phyloP scores from a whole-genome alignment of 1,140 invertebrate genomes.

The Chrysomallon squamiferum region DNA sequence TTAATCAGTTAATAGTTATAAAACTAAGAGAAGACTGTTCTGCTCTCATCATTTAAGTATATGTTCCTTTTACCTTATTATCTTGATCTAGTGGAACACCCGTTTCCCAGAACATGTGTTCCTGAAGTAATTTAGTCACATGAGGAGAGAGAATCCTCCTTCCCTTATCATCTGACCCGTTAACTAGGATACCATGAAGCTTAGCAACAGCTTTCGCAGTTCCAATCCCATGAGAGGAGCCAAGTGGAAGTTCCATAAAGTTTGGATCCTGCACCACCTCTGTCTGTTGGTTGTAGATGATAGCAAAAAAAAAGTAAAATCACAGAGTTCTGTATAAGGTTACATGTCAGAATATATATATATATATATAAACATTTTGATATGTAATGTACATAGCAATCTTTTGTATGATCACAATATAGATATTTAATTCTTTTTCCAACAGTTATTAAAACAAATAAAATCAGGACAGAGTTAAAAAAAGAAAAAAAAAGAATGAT shows the following conservation, averaged over 20 bases:
- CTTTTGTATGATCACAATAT: neutral
- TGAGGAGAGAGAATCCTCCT: constrained; percentile 32
- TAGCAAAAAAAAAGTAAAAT: constrained; percentile 2
- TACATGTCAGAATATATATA: neutral
- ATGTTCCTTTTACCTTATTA: constrained; percentile 18
- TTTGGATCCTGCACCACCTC: constrained; percentile 40
- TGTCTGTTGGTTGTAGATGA: constrained; percentile 17
- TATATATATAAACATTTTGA: neutral
- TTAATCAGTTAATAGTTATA: too few species aligned
- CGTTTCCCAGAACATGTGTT: constrained; percentile 19
- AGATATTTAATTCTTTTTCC: neutral
- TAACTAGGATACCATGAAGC: constrained; percentile 45
- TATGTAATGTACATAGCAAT: neutral
- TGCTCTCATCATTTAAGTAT: too few species aligned
- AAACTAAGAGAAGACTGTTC: too few species aligned
- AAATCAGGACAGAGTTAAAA: too few species aligned
- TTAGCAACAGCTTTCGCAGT: constrained; percentile 43
- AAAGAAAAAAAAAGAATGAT: too few species aligned
- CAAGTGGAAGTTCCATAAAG: constrained; percentile 30
- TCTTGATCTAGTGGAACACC: constrained; percentile 37
- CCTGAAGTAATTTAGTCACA: constrained; percentile 26
- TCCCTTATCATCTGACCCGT: constrained; percentile 32
- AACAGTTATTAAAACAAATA: too few species aligned
- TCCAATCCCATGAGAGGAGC: constrained; percentile 39
- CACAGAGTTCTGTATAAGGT: neutral